phyloP scores from a whole-genome alignment of 64 coral and sea anemone genomes.

The Montipora foliosa region DNA sequence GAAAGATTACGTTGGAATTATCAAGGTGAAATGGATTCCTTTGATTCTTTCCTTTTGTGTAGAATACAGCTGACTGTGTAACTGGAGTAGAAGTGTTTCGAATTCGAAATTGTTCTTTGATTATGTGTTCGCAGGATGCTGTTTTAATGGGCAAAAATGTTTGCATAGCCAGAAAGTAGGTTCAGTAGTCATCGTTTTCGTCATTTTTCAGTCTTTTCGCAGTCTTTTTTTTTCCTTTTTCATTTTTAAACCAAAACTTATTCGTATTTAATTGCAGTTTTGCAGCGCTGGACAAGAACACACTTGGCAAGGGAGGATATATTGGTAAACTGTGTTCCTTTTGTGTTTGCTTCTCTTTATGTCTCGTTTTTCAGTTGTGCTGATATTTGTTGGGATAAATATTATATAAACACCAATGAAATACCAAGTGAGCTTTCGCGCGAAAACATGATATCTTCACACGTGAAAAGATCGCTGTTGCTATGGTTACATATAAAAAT shows the following conservation, averaged over 20 bases:
- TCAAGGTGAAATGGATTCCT: constrained; percentile 72
- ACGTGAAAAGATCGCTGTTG: no score
- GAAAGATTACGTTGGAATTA: constrained; percentile 82
- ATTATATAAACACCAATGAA: no score
- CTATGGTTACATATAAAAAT: no score
- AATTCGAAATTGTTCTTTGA: background rate
- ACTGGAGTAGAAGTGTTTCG: background rate
- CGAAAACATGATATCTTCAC: no score
- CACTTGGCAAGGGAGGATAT: constrained; percentile 70
- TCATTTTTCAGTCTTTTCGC: no score
- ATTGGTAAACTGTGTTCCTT: constrained; percentile 64
- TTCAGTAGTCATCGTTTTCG: background rate
- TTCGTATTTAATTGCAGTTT: constrained; percentile 43
- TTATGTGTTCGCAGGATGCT: constrained; percentile 60
- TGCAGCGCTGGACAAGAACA: constrained; percentile 72
- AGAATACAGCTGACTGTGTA: no score
- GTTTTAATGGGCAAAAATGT: constrained; percentile 90
- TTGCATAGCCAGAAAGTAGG: constrained; percentile 92
- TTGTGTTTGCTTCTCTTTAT: background rate
- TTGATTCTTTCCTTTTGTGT: no score
- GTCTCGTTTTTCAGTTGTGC: background rate
- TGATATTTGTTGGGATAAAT: no score
- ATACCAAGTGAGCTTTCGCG: no score
- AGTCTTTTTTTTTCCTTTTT: no score
- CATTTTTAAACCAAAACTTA: no score